phyloP scores from a whole-genome alignment of 2,797 vertebrate genomes.

The Anniella stebbinsi region DNA sequence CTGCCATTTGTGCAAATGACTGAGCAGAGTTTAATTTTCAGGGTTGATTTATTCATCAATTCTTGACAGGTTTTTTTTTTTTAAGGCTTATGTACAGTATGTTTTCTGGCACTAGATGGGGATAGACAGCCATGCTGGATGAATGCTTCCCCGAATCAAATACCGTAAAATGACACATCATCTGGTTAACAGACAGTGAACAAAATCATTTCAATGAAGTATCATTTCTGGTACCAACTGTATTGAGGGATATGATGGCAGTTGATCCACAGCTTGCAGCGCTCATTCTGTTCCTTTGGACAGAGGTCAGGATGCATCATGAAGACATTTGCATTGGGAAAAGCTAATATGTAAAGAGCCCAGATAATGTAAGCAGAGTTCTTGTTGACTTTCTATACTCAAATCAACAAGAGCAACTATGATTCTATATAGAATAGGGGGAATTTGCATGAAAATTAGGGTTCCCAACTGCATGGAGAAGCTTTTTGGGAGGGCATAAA shows the following conservation, averaged over 20 bases:
- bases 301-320: slow-evolving; percentile 18
- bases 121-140: slow-evolving; percentile 54
- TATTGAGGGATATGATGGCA: not conserved
- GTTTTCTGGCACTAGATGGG: slow-evolving; percentile 68
- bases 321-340: slow-evolving; percentile 24
- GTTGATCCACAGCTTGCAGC: slow-evolving; percentile 9
- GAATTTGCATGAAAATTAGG: not conserved
- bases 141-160: not conserved
- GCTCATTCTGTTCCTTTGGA: slow-evolving; percentile 28
- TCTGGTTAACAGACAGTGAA: slow-evolving; percentile 38
- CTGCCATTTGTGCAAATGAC: not conserved
- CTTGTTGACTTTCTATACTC: slow-evolving; percentile 37
- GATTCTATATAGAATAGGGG: not conserved
- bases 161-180: slow-evolving; percentile 16
- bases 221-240: slow-evolving; percentile 27
- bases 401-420: not conserved
- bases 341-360: not conserved
- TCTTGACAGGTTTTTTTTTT: not conserved
- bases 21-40: not conserved
- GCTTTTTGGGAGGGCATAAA: not conserved
- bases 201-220: slow-evolving; percentile 55
- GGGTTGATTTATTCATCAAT: not conserved
- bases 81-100: slow-evolving; percentile 28
- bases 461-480: no score
- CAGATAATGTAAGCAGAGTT: not conserved